phyloP scores from a whole-genome alignment of 2,888 invertebrate species.

The Creontiades dilutus region DNA sequence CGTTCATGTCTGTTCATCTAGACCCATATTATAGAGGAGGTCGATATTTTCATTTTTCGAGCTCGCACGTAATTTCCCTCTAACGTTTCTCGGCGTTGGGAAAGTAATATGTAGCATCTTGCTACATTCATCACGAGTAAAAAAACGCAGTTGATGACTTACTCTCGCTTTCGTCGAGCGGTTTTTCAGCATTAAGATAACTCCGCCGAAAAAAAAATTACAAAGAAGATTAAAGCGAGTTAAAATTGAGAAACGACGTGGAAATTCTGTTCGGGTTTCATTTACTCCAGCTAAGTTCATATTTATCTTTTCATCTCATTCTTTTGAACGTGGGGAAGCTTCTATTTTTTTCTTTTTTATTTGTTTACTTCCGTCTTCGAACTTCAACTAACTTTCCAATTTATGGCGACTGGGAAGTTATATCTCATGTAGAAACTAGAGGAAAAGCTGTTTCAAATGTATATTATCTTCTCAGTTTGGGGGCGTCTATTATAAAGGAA shows the following conservation, averaged over 20 bases:
- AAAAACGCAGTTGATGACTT: too few relatives aligned
- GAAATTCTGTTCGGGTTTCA: not conserved
- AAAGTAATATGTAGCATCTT: too few relatives aligned
- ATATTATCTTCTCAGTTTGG: not conserved
- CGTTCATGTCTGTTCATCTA: too few relatives aligned
- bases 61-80: too few relatives aligned
- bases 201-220: not conserved
- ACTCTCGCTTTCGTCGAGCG: too few relatives aligned
- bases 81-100: too few relatives aligned
- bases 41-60: too few relatives aligned
- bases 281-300: not conserved
- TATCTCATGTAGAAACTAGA: not conserved
- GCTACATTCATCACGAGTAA: too few relatives aligned
- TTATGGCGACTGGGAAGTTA: not conserved
- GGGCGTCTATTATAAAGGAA: not conserved
- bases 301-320: not conserved
- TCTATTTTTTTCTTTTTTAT: not conserved
- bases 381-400: not conserved
- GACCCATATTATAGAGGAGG: too few relatives aligned
- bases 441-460: constrained; percentile 1
- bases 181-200: too few relatives aligned
- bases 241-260: not conserved
- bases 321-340: not conserved
- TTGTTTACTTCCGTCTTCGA: constrained; percentile 1
- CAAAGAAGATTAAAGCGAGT: not conserved